A percentile compares a stretch with the other conserved stretches of the same genome.
These are phyloP conservation scores for Apostichopus parvimensis DNA, from an alignment of 35 echinoderm and acorn worm species.

Conservation along the genomic window DNA sequence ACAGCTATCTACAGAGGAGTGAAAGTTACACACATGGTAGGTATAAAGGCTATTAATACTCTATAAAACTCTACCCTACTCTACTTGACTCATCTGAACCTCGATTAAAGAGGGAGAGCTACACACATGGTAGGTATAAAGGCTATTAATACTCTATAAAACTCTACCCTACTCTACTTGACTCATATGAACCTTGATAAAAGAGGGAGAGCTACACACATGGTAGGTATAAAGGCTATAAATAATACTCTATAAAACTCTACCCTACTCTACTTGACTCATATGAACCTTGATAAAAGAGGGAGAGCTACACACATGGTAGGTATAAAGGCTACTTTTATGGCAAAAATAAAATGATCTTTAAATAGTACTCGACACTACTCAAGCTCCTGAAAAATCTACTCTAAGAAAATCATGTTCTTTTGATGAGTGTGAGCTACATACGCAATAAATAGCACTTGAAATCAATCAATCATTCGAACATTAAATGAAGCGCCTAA, in stretches of 20 bases:
- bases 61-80: no score
- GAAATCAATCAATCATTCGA: no score
- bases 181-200: background rate
- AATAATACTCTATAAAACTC: no score
- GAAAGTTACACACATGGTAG: conserved; percentile 43
- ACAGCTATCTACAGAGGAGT: background rate
- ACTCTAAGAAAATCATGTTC: background rate
- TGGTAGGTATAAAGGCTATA: background rate
- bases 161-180: no score
- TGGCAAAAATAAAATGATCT: background rate
- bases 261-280: no score
- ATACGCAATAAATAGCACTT: background rate
- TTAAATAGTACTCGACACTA: background rate
- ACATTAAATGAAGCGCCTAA: no score
- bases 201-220: conserved; percentile 20
- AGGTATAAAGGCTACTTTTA: background rate
- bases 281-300: background rate
- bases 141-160: no score
- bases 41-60: background rate
- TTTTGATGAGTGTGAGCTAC: background rate
- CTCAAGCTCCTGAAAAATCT: no score
- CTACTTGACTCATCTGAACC: no score
- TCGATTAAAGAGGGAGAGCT: background rate
- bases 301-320: conserved; percentile 32
- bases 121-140: conserved; percentile 28